Conservation (phyloP, 2,797 vertebrate species). For the Erethizon dorsatum region DNA sequence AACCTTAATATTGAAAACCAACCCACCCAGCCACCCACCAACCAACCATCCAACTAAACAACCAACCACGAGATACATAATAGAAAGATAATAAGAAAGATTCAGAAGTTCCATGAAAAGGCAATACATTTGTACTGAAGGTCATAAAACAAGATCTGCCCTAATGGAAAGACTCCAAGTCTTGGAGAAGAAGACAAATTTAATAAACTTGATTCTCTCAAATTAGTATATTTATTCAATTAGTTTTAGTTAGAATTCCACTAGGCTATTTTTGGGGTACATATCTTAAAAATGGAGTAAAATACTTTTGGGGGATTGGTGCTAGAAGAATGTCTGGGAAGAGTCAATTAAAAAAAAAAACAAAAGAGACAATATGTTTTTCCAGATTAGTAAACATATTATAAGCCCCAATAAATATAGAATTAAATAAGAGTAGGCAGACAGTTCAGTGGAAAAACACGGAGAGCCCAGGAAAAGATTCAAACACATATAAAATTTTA, state of each 20-base stretch:
- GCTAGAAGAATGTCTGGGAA: slow-evolving; percentile 41
- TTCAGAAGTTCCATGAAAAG: slow-evolving; percentile 55
- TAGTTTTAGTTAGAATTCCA: slow-evolving; percentile 54
- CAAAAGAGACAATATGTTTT: background rate
- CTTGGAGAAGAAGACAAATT: slow-evolving; percentile 37
- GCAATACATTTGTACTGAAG: slow-evolving; percentile 47
- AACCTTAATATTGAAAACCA: slow-evolving; percentile 21
- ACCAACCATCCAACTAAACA: background rate
- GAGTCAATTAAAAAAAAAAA: background rate
- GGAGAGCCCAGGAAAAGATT: slow-evolving; percentile 61
- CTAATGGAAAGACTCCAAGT: slow-evolving; percentile 65
- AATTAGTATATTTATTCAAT: slow-evolving; percentile 67
- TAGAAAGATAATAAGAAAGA: slow-evolving; percentile 68
- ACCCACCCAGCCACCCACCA: background rate
- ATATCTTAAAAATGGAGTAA: slow-evolving; percentile 21
- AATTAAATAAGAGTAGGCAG: slow-evolving; percentile 56
- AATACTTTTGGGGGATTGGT: background rate
- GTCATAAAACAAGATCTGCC: slow-evolving; percentile 65
- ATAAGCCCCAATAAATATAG: slow-evolving; percentile 31
- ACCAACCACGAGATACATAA: slow-evolving; percentile 21
- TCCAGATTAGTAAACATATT: slow-evolving; percentile 25
- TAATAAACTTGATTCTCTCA: slow-evolving; percentile 53
- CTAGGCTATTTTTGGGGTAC: slow-evolving; percentile 27
- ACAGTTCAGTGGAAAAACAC: slow-evolving; percentile 52
- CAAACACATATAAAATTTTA: slow-evolving; percentile 64